phyloP scores from a whole-genome alignment of 2,888 invertebrate genomes.

The Synergus japonicus region DNA sequence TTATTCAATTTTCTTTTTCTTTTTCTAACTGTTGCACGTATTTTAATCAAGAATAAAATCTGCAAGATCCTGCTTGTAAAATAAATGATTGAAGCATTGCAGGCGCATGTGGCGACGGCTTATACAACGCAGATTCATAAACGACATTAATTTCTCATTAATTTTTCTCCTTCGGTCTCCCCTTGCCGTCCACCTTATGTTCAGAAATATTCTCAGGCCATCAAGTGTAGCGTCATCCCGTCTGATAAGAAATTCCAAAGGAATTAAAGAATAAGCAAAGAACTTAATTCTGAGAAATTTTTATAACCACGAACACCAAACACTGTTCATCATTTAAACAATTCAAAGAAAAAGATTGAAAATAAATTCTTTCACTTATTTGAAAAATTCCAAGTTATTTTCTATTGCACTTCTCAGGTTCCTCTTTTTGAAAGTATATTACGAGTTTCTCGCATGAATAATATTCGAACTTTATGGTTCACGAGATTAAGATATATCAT shows the following conservation, averaged over 20 bases:
- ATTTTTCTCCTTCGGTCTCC: neutral
- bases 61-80: neutral
- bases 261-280: too few species aligned
- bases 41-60: too few species aligned
- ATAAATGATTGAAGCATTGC: neutral
- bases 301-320: too few species aligned
- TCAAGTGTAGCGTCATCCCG: too few species aligned
- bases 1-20: too few species aligned
- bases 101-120: neutral
- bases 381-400: neutral
- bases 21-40: too few species aligned
- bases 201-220: neutral
- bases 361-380: neutral
- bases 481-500: neutral
- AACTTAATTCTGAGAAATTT: too few species aligned
- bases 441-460: neutral
- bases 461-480: neutral
- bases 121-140: neutral
- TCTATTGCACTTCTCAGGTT: neutral
- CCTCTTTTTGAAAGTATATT: neutral
- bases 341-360: too few species aligned
- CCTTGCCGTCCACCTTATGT: neutral
- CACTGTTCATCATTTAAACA: too few species aligned
- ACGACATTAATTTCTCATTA: conserved; percentile 9
- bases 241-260: too few species aligned